A percentile compares a stretch with the other conserved stretches of the same genome.
These are phyloP conservation scores for Aphis gossypii DNA, from an alignment of 1,140 invertebrate species.

Conservation along the genomic window DNA sequence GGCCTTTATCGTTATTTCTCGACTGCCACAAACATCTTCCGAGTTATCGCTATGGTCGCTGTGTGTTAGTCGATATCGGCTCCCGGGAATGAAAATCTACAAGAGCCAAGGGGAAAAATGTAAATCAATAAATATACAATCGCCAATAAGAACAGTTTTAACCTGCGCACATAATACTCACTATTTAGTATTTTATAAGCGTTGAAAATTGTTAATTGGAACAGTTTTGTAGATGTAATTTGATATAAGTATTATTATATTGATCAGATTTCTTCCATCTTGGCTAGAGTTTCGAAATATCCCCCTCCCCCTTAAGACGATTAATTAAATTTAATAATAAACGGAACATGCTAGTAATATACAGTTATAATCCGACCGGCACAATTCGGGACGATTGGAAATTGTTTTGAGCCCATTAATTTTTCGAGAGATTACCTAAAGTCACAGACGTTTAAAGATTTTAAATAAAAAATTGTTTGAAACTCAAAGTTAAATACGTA, in stretches of 20 bases:
- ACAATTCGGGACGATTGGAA: neutral
- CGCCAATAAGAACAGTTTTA: neutral
- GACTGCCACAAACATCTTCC: neutral
- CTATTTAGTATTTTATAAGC: neutral
- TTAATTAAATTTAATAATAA: neutral
- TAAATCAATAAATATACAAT: neutral
- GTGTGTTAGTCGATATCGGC: neutral
- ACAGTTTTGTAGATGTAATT: neutral
- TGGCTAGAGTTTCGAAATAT: neutral
- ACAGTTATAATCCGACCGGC: neutral
- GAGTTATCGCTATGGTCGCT: neutral
- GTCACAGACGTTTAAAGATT: no score
- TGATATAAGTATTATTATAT: neutral
- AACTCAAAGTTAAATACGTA: neutral
- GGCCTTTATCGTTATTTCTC: neutral
- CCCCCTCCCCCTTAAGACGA: neutral
- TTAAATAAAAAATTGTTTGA: neutral
- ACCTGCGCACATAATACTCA: no score
- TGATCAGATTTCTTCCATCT: neutral
- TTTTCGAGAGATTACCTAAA: neutral
- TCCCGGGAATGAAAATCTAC: neutral
- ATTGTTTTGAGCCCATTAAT: neutral
- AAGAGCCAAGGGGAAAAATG: neutral
- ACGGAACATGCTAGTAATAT: neutral
- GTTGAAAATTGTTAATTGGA: neutral